Percentiles rank a stretch among this genome's conserved stretches.
Conservation (phyloP, 2,888 invertebrate species). For the Dorcus hopei region DNA sequence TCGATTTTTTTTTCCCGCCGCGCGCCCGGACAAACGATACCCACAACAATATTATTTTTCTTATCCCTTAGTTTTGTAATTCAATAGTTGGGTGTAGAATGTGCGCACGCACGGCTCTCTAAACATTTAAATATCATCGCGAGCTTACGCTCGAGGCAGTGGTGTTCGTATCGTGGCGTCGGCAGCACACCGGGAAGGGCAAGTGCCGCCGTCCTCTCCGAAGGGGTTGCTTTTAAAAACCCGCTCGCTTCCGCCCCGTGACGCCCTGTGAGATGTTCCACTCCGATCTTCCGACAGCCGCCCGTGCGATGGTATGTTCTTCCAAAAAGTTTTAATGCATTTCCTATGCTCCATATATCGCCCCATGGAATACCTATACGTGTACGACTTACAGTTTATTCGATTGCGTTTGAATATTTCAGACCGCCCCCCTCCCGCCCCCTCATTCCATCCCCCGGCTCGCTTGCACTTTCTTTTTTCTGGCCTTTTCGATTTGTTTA, state of each 20-base stretch:
- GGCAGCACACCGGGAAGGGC: background rate
- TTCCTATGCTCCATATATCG: background rate
- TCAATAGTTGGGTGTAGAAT: slow-evolving; percentile 17
- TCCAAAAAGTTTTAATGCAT: background rate
- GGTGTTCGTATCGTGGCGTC: background rate
- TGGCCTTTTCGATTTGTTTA: too few relatives aligned
- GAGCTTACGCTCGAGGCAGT: slow-evolving; percentile 11
- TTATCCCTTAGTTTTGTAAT: slow-evolving; percentile 16
- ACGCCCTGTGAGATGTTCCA: background rate
- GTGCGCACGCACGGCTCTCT: slow-evolving; percentile 8
- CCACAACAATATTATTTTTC: slow-evolving; percentile 2
- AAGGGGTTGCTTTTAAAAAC: background rate
- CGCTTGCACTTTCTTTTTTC: too few relatives aligned
- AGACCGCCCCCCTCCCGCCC: too few relatives aligned
- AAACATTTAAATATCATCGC: slow-evolving; percentile 14
- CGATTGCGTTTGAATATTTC: too few relatives aligned
- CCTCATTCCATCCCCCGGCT: too few relatives aligned
- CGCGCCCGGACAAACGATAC: background rate
- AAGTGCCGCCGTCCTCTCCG: background rate
- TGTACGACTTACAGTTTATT: too few relatives aligned
- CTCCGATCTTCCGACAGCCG: background rate
- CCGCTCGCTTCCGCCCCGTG: background rate
- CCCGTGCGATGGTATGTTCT: background rate
- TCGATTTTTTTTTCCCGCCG: background rate
- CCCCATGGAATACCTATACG: too few relatives aligned